Conservation (phyloP, 2,113 vertebrate genomes). For the Oryctolagus cuniculus region mOryCun1.1 NC_091436.1:25964001-25964500, state of each 20-base stretch:
- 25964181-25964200: not conserved
- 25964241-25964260: conserved; percentile 23
- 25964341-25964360: not conserved
- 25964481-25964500: not conserved
- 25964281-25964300: not conserved
- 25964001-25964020: too few relatives aligned
- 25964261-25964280: not conserved
- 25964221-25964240: not conserved
- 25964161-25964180: not conserved
- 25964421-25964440: not conserved
- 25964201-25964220: not conserved
- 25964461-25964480: not conserved
- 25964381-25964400: not conserved
- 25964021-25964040: too few relatives aligned
- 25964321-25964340: not conserved
- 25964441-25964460: not conserved
- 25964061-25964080: too few relatives aligned
- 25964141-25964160: not conserved
- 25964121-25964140: too few relatives aligned
- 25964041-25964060: too few relatives aligned
- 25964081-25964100: too few relatives aligned
- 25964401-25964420: not conserved
- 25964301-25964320: not conserved
- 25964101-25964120: too few relatives aligned
- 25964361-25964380: not conserved